Percentiles rank a stretch among this genome's conserved stretches.
Evolutionary conservation across 2,888 invertebrate species (phyloP).

Genomic region (Epistrophella euchroma): DNA sequence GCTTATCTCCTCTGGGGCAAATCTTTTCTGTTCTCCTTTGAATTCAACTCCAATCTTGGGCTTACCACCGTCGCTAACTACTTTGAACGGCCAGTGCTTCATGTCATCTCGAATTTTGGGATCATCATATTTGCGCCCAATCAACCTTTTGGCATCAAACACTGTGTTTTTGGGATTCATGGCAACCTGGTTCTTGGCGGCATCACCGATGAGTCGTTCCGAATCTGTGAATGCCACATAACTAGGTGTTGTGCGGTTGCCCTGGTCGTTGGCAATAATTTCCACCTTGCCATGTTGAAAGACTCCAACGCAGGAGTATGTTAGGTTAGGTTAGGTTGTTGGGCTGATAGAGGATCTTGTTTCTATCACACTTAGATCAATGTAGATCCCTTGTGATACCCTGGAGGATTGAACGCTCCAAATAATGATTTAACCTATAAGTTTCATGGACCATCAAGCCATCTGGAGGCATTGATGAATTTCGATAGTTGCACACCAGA

Average conservation of each 20-base stretch:
- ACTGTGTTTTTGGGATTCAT: constrained; percentile 94
- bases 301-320: constrained; percentile 92
- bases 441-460: too few species aligned
- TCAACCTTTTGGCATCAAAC: constrained; percentile 96
- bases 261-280: constrained; percentile 91
- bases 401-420: too few species aligned
- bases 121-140: constrained; percentile 94
- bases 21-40: constrained; percentile 93
- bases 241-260: constrained; percentile 90
- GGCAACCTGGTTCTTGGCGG: constrained; percentile 91
- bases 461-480: too few species aligned
- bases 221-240: constrained; percentile 91
- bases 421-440: too few species aligned
- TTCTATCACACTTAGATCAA: too few species aligned
- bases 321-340: too few species aligned
- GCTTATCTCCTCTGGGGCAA: constrained; percentile 94
- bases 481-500: too few species aligned
- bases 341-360: too few species aligned
- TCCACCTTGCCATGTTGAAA: constrained; percentile 91
- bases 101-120: constrained; percentile 94
- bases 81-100: constrained; percentile 96
- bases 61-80: constrained; percentile 90
- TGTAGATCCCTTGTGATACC: too few species aligned
- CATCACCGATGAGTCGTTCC: constrained; percentile 91
- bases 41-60: constrained; percentile 92